Evolutionary conservation across 23 tunicate species (phyloP), one percentile per base, ranked within the genome.

Genomic region (Botrylloides violaceus): DNA sequence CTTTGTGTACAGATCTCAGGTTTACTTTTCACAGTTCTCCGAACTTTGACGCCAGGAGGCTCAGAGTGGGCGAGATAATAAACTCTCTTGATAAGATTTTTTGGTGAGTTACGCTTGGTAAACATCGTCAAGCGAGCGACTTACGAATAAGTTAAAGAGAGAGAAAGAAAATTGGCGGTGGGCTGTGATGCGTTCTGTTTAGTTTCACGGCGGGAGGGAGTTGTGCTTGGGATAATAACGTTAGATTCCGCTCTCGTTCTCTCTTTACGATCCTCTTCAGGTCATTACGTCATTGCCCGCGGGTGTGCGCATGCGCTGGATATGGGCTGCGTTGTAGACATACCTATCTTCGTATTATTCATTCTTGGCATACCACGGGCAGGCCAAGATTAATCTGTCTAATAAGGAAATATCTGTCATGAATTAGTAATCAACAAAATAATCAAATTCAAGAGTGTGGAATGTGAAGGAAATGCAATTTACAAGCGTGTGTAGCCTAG

Each of bases 291-390:
- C 95, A 87, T 37, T 48, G 29, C 37, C 34, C 59, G 60, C 63
- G 58, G 53, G 74, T 76, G 50, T 87, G 95, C 95, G 95, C 95
- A 87, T 87, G 95, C 95, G 95, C 86, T 21, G 32, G 47, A 38
- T 31, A 24, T 72, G 64, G 72, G 76, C 78, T 80, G 85, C 80
- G 82, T 76, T 74, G 86, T 76, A 71, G 76, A 64, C 78, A 87
- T 87, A 74, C 86, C 82, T 75, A 74, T 63, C 66, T 76, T 76
- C 82, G 79, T 80, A 55, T 80, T 62, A 81, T 80, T 80, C 95
- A 87, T 87, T 81, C 53, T 76, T 80, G 66, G 78, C 86, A 87
- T 87, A 87, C 95, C 95, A 75, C 78, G 56, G 29, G 21, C 32
- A 39, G 36, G 34, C 72, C 33, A 57, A 63, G 34, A 56, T 64